phyloP scores from a whole-genome alignment of 2,797 vertebrate species.

The Euthynnus affinis region DNA sequence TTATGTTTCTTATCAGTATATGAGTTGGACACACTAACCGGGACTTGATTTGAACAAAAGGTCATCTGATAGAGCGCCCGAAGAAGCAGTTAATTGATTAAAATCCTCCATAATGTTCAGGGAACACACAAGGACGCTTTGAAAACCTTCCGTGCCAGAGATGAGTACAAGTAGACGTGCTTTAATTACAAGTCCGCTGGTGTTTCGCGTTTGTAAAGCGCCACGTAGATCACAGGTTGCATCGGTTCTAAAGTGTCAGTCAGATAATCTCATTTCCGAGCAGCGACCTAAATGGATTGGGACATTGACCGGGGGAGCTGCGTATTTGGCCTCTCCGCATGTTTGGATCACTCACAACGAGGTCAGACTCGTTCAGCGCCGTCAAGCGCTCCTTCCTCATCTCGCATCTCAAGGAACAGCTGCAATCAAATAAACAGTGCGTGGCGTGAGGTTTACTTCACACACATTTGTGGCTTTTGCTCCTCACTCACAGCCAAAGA shows the following conservation, averaged over 20 bases:
- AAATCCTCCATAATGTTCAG: slow-evolving; percentile 31
- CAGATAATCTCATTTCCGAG: slow-evolving; percentile 78
- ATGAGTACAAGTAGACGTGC: slow-evolving; percentile 2
- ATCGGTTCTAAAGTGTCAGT: slow-evolving; percentile 67
- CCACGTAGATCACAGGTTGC: slow-evolving; percentile 52
- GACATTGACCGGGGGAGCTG: slow-evolving; percentile 68
- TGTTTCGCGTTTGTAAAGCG: slow-evolving; percentile 52
- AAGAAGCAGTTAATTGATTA: slow-evolving; percentile 19
- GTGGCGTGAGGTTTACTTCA: slow-evolving; percentile 67
- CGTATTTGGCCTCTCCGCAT: slow-evolving; percentile 65
- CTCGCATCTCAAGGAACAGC: slow-evolving; percentile 72
- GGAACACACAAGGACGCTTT: slow-evolving; percentile 1
- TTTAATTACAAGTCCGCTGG: slow-evolving; percentile 65
- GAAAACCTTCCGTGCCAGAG: not conserved
- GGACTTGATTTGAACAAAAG: slow-evolving; percentile 37
- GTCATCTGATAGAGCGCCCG: slow-evolving; percentile 44
- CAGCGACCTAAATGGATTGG: slow-evolving; percentile 71
- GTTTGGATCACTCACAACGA: slow-evolving; percentile 73
- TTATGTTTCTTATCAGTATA: slow-evolving; percentile 63
- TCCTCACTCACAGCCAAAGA: slow-evolving; percentile 50
- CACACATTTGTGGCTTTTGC: slow-evolving; percentile 58
- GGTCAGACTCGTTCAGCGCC: slow-evolving; percentile 66
- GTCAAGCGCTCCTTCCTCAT: slow-evolving; percentile 58
- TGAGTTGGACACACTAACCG: slow-evolving; percentile 30
- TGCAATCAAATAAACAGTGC: slow-evolving; percentile 79